phyloP scores from a whole-genome alignment of 2,797 vertebrate genomes.

The Salmo trutta region DNA sequence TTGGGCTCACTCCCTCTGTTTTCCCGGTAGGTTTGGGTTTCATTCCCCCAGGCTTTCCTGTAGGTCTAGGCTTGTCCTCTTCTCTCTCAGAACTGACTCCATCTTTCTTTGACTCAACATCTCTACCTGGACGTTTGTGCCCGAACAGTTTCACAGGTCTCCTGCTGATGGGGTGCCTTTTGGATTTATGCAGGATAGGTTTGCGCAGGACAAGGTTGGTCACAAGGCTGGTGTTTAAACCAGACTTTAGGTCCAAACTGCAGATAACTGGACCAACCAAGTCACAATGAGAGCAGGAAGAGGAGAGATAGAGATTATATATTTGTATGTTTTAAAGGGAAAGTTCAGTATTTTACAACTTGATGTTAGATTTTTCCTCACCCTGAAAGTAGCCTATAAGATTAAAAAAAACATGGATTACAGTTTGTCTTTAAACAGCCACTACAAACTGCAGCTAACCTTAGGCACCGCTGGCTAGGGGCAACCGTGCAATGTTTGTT shows the following conservation, averaged over 20 bases:
- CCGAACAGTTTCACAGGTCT: neutral
- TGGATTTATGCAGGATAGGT: neutral
- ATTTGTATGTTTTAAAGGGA: neutral
- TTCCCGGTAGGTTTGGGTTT: no score
- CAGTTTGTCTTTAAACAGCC: no score
- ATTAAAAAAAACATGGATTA: no score
- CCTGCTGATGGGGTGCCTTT: no score
- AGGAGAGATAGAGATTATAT: neutral
- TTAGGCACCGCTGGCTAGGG: no score
- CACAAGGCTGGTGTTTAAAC: constrained; percentile 17
- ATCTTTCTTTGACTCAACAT: neutral
- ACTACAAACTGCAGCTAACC: no score
- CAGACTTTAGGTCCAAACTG: neutral
- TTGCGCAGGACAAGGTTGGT: neutral
- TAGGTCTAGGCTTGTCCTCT: neutral
- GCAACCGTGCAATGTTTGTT: no score
- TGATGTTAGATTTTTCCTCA: no score
- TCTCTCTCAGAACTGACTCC: neutral
- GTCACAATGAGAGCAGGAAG: neutral
- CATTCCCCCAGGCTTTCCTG: no score
- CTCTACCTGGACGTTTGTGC: neutral
- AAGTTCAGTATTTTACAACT: no score
- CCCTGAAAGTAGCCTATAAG: no score
- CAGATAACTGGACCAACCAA: constrained; percentile 41
- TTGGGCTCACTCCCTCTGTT: no score